Base-by-base conservation (phyloP, 2,888 invertebrate species). In the Cephus pulcher region DNA sequence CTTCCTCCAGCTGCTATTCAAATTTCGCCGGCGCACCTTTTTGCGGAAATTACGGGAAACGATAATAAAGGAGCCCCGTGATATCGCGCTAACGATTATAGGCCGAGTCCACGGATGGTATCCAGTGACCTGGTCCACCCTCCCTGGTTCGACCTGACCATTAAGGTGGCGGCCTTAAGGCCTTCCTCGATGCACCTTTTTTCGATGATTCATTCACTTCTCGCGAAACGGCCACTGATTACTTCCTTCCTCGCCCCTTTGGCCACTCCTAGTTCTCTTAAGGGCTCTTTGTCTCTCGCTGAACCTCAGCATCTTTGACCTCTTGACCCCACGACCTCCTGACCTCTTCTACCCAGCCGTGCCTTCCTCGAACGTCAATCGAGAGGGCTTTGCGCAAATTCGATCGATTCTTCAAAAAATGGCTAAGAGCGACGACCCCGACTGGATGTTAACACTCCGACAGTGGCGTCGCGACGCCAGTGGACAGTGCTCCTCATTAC, bases 1-100 rank as follows among this genome's bases (percentile, higher is more conserved):
- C 71, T 71, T 71, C 71, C 32, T 71, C 71, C 32, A 33, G 32
- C 71, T 71, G 71, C 32, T 71, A 71, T 71, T 71, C 71, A 71
- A 71, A 71, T 71, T 71, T 71, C 4, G 32, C 33, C 30, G 71
- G 32, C 71, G 9, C 71, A 33, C 71, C 32, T 34, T 32, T 32
- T 32, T 32, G 23, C 71, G 71, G 34, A 33, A 33, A 71, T 71
- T 15, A 15, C 11, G 15, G 71, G 23, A 56, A 56, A 56, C 40
- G 6, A 23, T 56, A 56, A 56, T 56, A 56, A 56, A 56, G 40
- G 40, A 56, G 23, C 40, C 23, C 23, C 40, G 23, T 56, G 40
- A 56, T 56, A 56, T 6, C 23, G 40, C 40, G 40, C 40, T 23
- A 56, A 56, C 40, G 40, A 56, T 56, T 56, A 56, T 9, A 23